A percentile compares a stretch with the other conserved stretches of the same genome.
Conservation (phyloP, 2,797 vertebrate genomes). For the Meda fulgida region DNA sequence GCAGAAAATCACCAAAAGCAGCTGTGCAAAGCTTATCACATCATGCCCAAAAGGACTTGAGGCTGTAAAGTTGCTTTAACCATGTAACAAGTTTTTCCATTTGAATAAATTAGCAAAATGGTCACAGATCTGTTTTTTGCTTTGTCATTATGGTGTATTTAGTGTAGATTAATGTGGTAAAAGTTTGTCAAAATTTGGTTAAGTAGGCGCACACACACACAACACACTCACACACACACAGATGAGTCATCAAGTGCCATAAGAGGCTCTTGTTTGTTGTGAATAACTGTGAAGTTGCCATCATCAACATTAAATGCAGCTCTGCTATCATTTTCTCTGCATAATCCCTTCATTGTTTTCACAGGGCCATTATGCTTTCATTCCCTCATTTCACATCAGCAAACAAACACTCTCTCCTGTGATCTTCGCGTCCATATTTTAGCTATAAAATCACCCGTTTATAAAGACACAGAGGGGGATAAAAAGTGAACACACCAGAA, state of each 20-base stretch:
- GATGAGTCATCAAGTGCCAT: slow-evolving; percentile 17
- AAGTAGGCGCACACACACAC: not conserved
- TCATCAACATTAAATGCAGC: slow-evolving; percentile 35
- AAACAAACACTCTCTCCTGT: slow-evolving; percentile 31
- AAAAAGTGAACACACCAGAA: slow-evolving; percentile 60
- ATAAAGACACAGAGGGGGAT: slow-evolving; percentile 66
- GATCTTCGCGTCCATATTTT: slow-evolving; percentile 39
- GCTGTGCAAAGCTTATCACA: no score
- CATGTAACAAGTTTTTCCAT: no score
- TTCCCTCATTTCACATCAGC: slow-evolving; percentile 38
- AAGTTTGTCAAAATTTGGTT: not conserved
- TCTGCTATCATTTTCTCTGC: slow-evolving; percentile 28
- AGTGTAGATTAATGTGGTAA: no score
- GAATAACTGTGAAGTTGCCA: slow-evolving; percentile 50
- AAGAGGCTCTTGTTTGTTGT: slow-evolving; percentile 40
- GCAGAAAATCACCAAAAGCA: no score
- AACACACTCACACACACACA: not conserved
- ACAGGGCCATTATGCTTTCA: slow-evolving; percentile 33
- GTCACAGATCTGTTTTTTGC: no score
- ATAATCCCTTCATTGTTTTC: slow-evolving; percentile 45
- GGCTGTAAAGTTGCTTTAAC: no score
- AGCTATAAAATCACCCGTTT: slow-evolving; percentile 61
- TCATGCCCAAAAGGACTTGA: no score
- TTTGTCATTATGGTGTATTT: no score
- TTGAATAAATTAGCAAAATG: no score